These are phyloP conservation scores for Idaea straminata DNA, from an alignment of 2,888 invertebrate genomes.

Conservation along the genomic window DNA sequence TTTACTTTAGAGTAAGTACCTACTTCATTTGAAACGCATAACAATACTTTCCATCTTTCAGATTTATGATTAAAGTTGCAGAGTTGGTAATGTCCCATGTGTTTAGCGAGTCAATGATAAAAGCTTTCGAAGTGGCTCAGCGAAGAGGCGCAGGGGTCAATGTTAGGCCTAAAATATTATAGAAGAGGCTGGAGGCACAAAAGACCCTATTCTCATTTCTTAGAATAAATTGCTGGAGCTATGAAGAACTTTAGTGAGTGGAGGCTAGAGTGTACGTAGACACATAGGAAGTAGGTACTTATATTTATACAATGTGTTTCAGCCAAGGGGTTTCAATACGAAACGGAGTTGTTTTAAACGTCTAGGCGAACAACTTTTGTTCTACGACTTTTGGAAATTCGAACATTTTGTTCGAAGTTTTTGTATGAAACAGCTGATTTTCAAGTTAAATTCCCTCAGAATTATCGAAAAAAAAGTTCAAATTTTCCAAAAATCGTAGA, in stretches of 20 bases:
- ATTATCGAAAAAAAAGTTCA: no score
- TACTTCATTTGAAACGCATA: constrained; percentile 19
- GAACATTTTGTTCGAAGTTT: no score
- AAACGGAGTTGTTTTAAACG: no score
- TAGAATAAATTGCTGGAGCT: neutral
- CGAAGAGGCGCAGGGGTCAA: neutral
- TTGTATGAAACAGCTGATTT: no score
- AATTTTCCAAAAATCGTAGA: no score
- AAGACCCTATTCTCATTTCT: neutral
- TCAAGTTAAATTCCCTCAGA: no score
- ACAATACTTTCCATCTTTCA: constrained; percentile 17
- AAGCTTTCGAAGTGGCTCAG: constrained; percentile 43
- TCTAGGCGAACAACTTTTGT: no score
- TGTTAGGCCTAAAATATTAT: neutral
- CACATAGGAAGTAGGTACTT: neutral
- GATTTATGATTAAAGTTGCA: constrained; percentile 31
- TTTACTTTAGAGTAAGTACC: constrained; percentile 15
- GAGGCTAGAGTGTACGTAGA: neutral
- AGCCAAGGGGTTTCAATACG: no score
- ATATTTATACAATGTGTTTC: no score
- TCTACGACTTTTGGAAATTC: no score
- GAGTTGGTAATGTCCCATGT: constrained; percentile 42
- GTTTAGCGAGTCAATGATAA: constrained; percentile 44
- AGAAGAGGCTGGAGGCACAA: neutral
- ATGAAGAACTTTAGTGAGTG: neutral